phyloP scores from a whole-genome alignment of 2,888 invertebrate genomes.

The Rhynchonema sp. region DNA sequence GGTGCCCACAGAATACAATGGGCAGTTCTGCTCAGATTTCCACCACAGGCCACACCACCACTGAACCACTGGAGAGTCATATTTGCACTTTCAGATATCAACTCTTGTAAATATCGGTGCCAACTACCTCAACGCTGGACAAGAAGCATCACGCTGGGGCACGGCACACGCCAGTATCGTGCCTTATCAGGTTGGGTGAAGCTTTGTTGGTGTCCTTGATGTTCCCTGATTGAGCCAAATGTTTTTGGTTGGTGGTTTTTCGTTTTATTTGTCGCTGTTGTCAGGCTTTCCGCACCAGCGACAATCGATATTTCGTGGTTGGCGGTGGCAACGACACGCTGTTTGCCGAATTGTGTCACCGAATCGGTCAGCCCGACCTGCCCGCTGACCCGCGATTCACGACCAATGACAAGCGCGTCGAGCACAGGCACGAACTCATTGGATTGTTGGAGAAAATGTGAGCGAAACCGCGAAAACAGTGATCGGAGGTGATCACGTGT shows the following conservation, averaged over 20 bases:
- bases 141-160: conserved; percentile 61
- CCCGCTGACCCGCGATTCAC: conserved; percentile 43
- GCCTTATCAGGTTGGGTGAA: conserved; percentile 51
- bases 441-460: conserved; percentile 22
- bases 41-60: too few species aligned
- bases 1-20: not conserved
- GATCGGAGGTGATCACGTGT: too few species aligned
- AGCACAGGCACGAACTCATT: conserved; percentile 50
- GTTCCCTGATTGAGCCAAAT: not conserved
- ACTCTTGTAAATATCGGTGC: conserved; percentile 68
- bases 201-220: not conserved
- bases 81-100: conserved; percentile 38
- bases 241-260: too few species aligned
- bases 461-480: not conserved
- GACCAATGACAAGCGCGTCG: conserved; percentile 53
- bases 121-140: conserved; percentile 66
- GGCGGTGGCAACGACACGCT: conserved; percentile 62
- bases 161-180: conserved; percentile 83
- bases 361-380: conserved; percentile 44
- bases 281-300: conserved; percentile 52
- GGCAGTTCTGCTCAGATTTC: not conserved
- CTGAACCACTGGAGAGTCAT: not conserved
- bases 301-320: conserved; percentile 49
- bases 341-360: conserved; percentile 49
- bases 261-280: conserved; percentile 4